Evolutionary conservation across 2,113 vertebrate genomes (phyloP), one percentile per base, ranked within the genome.

Genomic region (Spilogale gracilis): DNA sequence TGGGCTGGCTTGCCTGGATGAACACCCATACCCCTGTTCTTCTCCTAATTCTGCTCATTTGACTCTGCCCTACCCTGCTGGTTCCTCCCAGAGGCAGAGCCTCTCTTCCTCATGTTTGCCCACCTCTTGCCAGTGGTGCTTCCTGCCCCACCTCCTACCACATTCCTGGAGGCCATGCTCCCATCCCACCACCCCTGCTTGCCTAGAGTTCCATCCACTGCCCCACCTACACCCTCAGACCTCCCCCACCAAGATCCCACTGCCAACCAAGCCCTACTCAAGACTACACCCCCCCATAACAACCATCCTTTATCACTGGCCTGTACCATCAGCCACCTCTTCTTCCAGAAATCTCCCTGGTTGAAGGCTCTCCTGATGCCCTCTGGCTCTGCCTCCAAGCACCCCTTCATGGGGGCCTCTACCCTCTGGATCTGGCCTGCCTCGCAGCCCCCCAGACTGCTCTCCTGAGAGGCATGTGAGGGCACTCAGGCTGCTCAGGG

Each of bases 41-140:
- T 11, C 65, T 20, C 50, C 12, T 0, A 2, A 43, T 4, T 73
- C 61, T 56, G n/a, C 4, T 45, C 21, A 3, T 12, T 1, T 78
- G 52, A 21, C 9, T 76, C 9, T 1, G 0, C 0, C 54, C 25
- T 38, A 25, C 38, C 20, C 12, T 0, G 0, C 2, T 5, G 14
- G 11, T 13, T 32, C 30, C 63, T 30, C 63, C 63, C 30, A 16
- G 30, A 32, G 21, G 54, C 4, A 63, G n/a, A 73, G 0, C 4
- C 43, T 2, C 27, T 9, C n/a, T 7, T 2, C 14, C 25, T 0
- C 0, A 23, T 32, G n/a, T 20, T 54, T 58, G 2, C 38, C 43
- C 14, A 9, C n/a, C 5, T 74, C 16, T 6, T 1, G 4, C 1
- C 18, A 30, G 7, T 17, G 5, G 6, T 16, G 4, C 17, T 69